Evolutionary conservation across 1,140 invertebrate species (phyloP).

Genomic region (Drosophila triauraria): DNA sequence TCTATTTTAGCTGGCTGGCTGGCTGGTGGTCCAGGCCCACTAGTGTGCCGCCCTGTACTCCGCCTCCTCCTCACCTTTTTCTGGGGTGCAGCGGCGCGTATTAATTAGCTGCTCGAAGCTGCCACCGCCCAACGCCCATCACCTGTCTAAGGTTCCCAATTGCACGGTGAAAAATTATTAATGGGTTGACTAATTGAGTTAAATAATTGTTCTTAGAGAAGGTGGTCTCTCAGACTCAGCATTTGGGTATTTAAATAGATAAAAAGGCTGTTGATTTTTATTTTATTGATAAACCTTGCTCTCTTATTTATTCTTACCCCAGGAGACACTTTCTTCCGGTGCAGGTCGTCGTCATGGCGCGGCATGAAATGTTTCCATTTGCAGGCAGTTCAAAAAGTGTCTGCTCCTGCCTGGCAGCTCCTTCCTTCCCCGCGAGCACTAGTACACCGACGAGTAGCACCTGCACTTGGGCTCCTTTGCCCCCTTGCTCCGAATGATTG

Average conservation of each 20-base stretch:
- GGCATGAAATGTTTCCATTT: constrained; percentile 74
- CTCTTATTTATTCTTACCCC: background rate
- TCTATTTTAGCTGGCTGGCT: constrained; percentile 8
- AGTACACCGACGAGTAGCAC: constrained; percentile 3
- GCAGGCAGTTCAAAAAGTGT: constrained; percentile 77
- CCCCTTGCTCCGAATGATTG: constrained; percentile 30
- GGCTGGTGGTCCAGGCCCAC: constrained; percentile 7
- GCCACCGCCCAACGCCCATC: constrained; percentile 46
- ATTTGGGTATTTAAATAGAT: background rate
- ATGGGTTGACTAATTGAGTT: background rate
- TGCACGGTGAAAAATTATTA: background rate
- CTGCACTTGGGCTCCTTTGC: constrained; percentile 10
- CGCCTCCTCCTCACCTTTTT: constrained; percentile 29
- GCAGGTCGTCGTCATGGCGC: constrained; percentile 41
- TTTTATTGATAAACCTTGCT: background rate
- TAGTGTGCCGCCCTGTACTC: constrained; percentile 43
- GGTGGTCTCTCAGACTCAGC: background rate
- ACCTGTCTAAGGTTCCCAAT: constrained; percentile 22
- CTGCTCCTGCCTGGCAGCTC: constrained; percentile 5
- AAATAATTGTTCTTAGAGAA: too few species aligned
- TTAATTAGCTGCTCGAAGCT: constrained; percentile 78
- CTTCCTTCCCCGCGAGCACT: background rate
- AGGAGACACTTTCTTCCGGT: background rate
- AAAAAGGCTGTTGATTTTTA: background rate
- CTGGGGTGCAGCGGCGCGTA: constrained; percentile 73